Evolutionary conservation across 2,797 vertebrate genomes (phyloP).

Genomic region (Halcyon smyrnensis): DNA sequence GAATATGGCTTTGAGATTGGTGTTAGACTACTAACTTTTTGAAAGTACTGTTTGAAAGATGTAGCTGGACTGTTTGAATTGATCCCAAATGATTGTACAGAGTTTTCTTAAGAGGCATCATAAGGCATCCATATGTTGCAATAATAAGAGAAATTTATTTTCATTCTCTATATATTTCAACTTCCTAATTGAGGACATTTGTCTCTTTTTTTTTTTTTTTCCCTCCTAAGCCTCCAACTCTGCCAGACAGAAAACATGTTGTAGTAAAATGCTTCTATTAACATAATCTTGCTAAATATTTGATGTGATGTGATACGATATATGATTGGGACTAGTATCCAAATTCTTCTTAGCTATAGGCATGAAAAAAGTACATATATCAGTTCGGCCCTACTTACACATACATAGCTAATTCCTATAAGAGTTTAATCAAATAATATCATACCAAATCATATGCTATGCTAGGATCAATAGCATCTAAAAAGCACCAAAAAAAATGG

Average conservation of each 20-base stretch:
- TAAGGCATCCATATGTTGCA: neutral
- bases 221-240: neutral
- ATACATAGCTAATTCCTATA: neutral
- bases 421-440: neutral
- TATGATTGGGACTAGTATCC: neutral
- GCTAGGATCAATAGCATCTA: neutral
- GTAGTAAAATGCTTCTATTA: neutral
- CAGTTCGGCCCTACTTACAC: neutral
- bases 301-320: neutral
- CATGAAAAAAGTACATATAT: neutral
- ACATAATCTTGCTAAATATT: neutral
- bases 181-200: neutral
- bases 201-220: neutral
- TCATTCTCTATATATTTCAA: neutral
- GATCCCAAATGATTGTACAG: neutral
- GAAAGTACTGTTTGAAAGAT: neutral
- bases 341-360: neutral
- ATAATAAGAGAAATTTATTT: neutral
- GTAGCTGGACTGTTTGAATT: neutral
- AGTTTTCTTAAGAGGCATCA: neutral
- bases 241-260: neutral
- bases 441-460: neutral
- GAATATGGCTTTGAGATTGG: neutral
- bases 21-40: neutral
- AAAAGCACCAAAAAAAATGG: neutral